Base-by-base conservation (phyloP, 2,113 vertebrate species). In the Tetrax tetrax region DNA sequence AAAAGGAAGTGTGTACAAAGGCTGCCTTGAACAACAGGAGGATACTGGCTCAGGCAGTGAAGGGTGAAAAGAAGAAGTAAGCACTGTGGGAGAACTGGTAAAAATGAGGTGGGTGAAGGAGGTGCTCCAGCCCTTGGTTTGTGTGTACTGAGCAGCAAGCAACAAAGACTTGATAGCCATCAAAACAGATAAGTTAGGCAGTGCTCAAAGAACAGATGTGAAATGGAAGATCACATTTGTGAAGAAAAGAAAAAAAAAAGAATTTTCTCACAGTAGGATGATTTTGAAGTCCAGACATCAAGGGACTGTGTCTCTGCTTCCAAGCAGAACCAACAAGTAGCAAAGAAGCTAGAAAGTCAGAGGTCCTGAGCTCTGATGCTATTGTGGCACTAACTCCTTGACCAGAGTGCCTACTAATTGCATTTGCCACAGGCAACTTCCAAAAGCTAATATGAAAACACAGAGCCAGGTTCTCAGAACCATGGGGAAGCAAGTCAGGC, bases 31-130 rank as follows among this genome's bases (percentile, higher is more conserved):
- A 79, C 64, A 90, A 93, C 70, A 79, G 47, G 50, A 90, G 57
- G 70, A 84, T 87, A 63, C 54, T 85, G 87, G 92, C 61, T 92
- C 21, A 50, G 81, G 57, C 87, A 91, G 83, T 28, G 89, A 92
- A 93, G 83, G 61, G 80, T 90, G 83, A 92, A 96, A 97, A 97
- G 94, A 84, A 97, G 95, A 96, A 96, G 93, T 82, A 87, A 83
- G 54, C 41, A 50, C 77, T 93, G 74, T 76, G 89, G 74, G 78
- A 95, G 79, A 94, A 48, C 35, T 78, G 43, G 35, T 88, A 57
- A 86, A 80, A 76, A 86, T 50, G 47, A 95, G 87, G 53, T 92
- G 31, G 25, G 50, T 72, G 63, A 82, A 87, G 83, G 72, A 89
- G 41, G 63, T 94, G 61, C 74, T 89, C 77, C 81, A 68, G 29